These are phyloP conservation scores for Xestobium rufovillosum DNA, from an alignment of 2,888 invertebrate species.

Conservation along the genomic window DNA sequence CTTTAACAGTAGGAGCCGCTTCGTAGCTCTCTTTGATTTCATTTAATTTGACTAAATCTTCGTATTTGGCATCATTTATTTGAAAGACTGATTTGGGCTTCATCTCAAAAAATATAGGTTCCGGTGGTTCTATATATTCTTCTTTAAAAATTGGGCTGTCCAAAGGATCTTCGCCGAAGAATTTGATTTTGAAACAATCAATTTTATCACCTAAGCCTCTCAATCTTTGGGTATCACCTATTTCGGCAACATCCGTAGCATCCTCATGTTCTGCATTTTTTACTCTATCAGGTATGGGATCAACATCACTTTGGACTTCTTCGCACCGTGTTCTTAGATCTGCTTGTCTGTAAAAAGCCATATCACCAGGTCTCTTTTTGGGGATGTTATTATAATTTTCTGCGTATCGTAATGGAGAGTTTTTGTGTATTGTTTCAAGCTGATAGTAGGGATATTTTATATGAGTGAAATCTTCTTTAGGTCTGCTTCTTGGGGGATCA, in stretches of 20 bases:
- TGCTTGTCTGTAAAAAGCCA: slow-evolving; percentile 62
- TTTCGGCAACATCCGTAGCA: slow-evolving; percentile 29
- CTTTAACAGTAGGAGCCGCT: slow-evolving; percentile 1
- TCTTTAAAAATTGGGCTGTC: slow-evolving; percentile 67
- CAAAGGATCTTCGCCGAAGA: slow-evolving; percentile 66
- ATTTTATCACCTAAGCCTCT: slow-evolving; percentile 63
- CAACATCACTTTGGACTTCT: slow-evolving; percentile 48
- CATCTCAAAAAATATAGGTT: slow-evolving; percentile 39
- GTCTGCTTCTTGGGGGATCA: slow-evolving; percentile 19
- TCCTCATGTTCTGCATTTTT: slow-evolving; percentile 37
- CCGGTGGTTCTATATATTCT: slow-evolving; percentile 46
- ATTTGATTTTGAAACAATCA: slow-evolving; percentile 65
- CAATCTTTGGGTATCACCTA: slow-evolving; percentile 47
- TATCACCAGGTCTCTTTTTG: slow-evolving; percentile 54
- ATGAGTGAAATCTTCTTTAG: slow-evolving; percentile 18
- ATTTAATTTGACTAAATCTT: neutral
- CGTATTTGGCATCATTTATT: slow-evolving; percentile 12
- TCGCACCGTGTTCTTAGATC: slow-evolving; percentile 47
- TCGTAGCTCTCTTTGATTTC: slow-evolving; percentile 1
- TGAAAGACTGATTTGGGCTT: neutral
- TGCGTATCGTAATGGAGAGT: slow-evolving; percentile 61
- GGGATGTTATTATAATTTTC: slow-evolving; percentile 57
- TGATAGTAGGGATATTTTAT: slow-evolving; percentile 62
- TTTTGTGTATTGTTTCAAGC: slow-evolving; percentile 38
- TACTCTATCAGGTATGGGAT: slow-evolving; percentile 48